These are phyloP conservation scores for Platynereis dumerilii DNA, from an alignment of 2,888 invertebrate genomes.

Conservation along the genomic window DNA sequence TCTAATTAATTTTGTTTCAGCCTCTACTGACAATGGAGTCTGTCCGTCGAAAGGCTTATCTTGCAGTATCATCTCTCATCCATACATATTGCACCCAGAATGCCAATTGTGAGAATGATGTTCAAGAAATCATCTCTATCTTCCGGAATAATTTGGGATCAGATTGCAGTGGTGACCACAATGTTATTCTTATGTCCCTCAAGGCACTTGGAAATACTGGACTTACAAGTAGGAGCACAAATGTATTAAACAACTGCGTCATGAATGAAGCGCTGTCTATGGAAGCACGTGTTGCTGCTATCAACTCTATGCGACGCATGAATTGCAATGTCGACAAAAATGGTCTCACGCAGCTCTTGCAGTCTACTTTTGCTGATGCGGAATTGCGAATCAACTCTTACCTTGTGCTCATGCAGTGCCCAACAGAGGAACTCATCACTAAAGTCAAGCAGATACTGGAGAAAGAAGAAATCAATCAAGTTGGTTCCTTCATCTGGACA, in stretches of 20 bases:
- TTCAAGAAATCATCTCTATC: constrained; percentile 8
- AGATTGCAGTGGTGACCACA: constrained; percentile 24
- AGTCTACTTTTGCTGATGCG: constrained; percentile 68
- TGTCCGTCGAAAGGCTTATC: constrained; percentile 67
- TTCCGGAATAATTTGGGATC: constrained; percentile 24
- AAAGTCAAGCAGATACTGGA: constrained; percentile 36
- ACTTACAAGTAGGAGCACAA: constrained; percentile 64
- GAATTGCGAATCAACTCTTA: constrained; percentile 89
- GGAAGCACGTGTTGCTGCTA: constrained; percentile 78
- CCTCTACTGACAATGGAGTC: constrained; percentile 1
- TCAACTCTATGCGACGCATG: constrained; percentile 79
- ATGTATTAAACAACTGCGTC: constrained; percentile 49
- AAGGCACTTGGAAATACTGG: constrained; percentile 92
- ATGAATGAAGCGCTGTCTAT: constrained; percentile 69
- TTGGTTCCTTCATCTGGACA: constrained; percentile 95
- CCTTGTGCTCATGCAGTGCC: constrained; percentile 87
- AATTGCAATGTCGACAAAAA: constrained; percentile 68
- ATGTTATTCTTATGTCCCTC: constrained; percentile 30
- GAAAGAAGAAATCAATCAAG: constrained; percentile 63
- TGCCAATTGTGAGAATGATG: constrained; percentile 53
- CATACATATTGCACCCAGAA: constrained; percentile 73
- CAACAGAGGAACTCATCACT: constrained; percentile 70
- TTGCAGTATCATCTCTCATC: constrained; percentile 75
- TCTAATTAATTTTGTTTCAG: constrained; percentile 1
- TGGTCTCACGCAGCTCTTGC: constrained; percentile 10